Evolutionary conservation across 2,888 invertebrate species (phyloP), one percentile per base, ranked within the genome.

Genomic region (Cacoxenus indagator): DNA sequence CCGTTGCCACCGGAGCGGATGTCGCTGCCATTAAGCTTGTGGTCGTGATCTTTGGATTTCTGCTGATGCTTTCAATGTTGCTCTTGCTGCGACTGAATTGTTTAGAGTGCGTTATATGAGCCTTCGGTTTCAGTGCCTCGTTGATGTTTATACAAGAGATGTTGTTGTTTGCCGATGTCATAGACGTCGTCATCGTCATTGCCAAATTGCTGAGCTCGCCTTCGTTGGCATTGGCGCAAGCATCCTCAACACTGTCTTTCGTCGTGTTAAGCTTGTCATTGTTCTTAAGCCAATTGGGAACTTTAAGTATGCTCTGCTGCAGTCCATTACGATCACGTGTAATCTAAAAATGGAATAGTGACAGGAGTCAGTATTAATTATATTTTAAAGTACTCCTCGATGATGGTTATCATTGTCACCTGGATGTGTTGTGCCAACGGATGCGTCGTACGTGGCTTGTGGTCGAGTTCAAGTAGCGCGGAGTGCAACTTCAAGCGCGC

Each of bases 311-410:
- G 81, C 95, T 95, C 85, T 95, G 95, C 84, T 95, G 95, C 51
- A 95, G 88, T 3, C 96, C 97, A 83, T 96, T 96, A 82, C 96
- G 95, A 87, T 98, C 97, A 77, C 96, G 91, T 0, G 95, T 92
- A 19, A 95, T 91, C 83, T 87, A 54, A 0, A 54, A 0, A 54
- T 8, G 22, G 22, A 24, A 54, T 24, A 54, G 9, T 46, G n/a
- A 46, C n/a, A 46, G 11, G n/a, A 6, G n/a, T 55, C 26, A 14
- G 14, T 26, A 29, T 62, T 31, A 6, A 51, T 37, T 1, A n/a
- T 59, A 55, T 1, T 6, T 6, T 57, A 64, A 14, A 27, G n/a
- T n/a, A n/a, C n/a, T n/a, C n/a, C n/a, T n/a, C n/a, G n/a, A n/a
- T n/a, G n/a, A n/a, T n/a, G n/a, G n/a, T n/a, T n/a, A n/a, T n/a